Evolutionary conservation across 2,797 vertebrate species (phyloP), one percentile per base, ranked within the genome.

Genomic region (Gadopsis marmoratus): DNA sequence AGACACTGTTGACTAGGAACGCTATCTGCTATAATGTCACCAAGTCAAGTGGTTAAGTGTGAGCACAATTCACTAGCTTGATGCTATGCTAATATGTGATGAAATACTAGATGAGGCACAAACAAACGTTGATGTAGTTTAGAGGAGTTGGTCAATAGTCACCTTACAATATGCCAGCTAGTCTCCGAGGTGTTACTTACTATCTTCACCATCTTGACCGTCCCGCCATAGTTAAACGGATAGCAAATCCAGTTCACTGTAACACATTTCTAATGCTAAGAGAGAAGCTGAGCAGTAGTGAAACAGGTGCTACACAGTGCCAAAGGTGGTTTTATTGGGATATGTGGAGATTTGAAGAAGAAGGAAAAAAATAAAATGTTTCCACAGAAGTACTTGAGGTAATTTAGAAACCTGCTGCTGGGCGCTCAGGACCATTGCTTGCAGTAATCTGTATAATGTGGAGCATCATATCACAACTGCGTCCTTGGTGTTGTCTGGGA

Each of bases 21-120:
- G 12, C 1, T 0, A 1, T 2, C 0, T n/a, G 19, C 2, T 39
- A 41, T 5, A 43, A 33, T 45, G 5, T 13, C n/a, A 21, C 26
- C 26, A 26, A 26, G 48, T 9, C 0, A 61, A 33, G 8, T 43
- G 29, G 19, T 55, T 50, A 41, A 26, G 50, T 60, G 16, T 39
- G 13, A n/a, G 21, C 12, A 58, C 29, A 21, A 14, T 51, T 12
- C 33, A 59, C 68, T 82, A 74, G 64, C 67, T 59, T 43, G n/a
- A 41, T 56, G 66, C 65, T 74, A 69, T 56, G 66, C 65, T 74
- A 69, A 58, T 14, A 21, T 17, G n/a, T 7, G 2, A 29, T 9
- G 47, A 35, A 45, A 29, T 26, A 26, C 26, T 21, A 35, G 43
- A 60, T 19, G 12, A 39, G 6, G 23, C 0, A 5, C 17, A 13